Evolutionary conservation across 2,888 invertebrate genomes (phyloP).

Genomic region (Oscheius onirici): DNA sequence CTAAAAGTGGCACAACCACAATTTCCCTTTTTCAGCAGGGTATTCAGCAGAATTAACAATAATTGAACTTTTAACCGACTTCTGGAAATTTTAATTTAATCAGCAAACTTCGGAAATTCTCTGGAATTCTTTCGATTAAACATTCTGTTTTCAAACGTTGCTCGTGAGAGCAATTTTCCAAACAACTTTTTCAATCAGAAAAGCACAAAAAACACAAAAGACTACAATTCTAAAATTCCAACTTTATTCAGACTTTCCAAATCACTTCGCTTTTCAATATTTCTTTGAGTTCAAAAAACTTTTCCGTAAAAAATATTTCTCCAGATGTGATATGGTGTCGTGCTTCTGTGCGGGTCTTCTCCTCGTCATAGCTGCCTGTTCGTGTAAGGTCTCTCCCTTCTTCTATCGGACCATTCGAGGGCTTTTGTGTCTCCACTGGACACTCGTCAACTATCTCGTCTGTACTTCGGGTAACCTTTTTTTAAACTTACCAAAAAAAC

Average conservation of each 20-base stretch:
- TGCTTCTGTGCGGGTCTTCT: constrained; percentile 26
- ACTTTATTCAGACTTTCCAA: neutral
- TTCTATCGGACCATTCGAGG: constrained; percentile 24
- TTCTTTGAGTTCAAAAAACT: neutral
- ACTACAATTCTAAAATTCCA: neutral
- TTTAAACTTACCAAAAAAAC: neutral
- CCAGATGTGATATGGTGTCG: constrained; percentile 32
- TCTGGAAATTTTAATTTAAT: too few species aligned
- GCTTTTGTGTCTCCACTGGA: constrained; percentile 23
- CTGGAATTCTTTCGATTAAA: too few species aligned
- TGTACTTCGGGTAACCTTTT: constrained; percentile 19
- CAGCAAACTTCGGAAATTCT: too few species aligned
- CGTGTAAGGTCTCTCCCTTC: constrained; percentile 17
- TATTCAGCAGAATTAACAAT: too few species aligned
- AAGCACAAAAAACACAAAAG: neutral
- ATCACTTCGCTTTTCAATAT: neutral
- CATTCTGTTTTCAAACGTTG: too few species aligned
- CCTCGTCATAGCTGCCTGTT: constrained; percentile 14
- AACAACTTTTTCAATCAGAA: neutral
- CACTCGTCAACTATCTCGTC: constrained; percentile 20
- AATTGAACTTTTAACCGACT: too few species aligned
- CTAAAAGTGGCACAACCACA: too few species aligned
- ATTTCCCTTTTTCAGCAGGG: too few species aligned
- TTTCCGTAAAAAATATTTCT: neutral
- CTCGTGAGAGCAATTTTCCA: neutral